phyloP scores from a whole-genome alignment of 1,140 invertebrate genomes.

The Bombus vancouverensis region DNA sequence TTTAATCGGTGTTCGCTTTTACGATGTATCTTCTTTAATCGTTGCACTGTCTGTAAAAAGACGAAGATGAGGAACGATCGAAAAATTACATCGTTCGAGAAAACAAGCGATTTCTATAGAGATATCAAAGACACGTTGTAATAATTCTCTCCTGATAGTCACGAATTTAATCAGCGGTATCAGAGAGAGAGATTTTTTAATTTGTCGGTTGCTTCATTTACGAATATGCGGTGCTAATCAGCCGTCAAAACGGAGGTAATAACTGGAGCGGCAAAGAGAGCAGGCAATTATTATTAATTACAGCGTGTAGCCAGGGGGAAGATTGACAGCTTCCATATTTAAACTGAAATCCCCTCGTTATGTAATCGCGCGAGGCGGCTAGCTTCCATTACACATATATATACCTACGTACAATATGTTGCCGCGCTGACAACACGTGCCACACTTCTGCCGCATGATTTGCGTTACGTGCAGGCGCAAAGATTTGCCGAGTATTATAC shows the following conservation, averaged over 20 bases:
- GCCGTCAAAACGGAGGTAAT: slow-evolving; percentile 16
- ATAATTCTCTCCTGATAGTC: neutral
- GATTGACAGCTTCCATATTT: slow-evolving; percentile 44
- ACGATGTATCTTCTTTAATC: neutral
- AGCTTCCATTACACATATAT: slow-evolving; percentile 7
- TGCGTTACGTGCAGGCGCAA: slow-evolving; percentile 44
- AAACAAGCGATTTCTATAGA: neutral
- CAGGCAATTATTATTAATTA: slow-evolving; percentile 46
- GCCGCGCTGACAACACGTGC: slow-evolving; percentile 48
- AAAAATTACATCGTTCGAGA: neutral
- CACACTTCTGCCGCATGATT: slow-evolving; percentile 48
- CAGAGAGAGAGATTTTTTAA: neutral
- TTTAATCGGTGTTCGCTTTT: slow-evolving; percentile 9
- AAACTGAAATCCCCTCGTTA: slow-evolving; percentile 43
- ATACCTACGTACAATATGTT: neutral
- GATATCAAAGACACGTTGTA: neutral
- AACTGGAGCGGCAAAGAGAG: slow-evolving; percentile 13
- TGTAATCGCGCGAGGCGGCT: slow-evolving; percentile 22
- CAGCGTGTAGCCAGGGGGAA: neutral
- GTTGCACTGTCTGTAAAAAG: neutral
- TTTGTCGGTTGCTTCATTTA: neutral
- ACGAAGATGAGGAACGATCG: neutral
- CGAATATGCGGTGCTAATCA: slow-evolving; percentile 14
- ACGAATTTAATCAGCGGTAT: neutral
- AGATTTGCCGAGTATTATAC: slow-evolving; percentile 27